Evolutionary conservation across 2,797 vertebrate species (phyloP).

Genomic region (Ficedula albicollis): DNA sequence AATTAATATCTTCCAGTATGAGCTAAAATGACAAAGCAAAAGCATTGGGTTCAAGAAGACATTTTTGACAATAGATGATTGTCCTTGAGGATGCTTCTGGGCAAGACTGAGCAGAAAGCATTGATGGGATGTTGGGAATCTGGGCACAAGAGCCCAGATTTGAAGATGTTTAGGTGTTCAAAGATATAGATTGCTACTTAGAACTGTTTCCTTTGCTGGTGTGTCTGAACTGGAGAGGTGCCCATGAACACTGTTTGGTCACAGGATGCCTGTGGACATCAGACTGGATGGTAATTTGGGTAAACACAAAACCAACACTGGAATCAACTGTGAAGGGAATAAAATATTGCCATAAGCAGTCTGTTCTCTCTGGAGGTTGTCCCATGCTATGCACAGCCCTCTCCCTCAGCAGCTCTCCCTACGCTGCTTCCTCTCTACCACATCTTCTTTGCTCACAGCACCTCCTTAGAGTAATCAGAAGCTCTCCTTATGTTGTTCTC

Average conservation of each 20-base stretch:
- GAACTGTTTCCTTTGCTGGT: background rate
- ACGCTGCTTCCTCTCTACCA: fast-evolving
- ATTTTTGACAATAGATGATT: background rate
- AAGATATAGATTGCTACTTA: background rate
- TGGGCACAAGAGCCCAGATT: background rate
- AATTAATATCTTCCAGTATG: background rate
- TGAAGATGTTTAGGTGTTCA: background rate
- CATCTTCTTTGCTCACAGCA: background rate
- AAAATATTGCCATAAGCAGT: background rate
- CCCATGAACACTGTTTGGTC: background rate
- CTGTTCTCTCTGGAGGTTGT: background rate
- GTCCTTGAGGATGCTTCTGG: background rate
- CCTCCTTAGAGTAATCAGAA: background rate
- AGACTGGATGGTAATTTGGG: background rate
- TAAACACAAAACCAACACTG: background rate
- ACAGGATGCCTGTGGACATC: background rate
- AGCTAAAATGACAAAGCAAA: background rate
- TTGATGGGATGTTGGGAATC: background rate
- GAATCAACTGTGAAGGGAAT: background rate
- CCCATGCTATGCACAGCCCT: fast-evolving
- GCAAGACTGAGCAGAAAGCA: background rate
- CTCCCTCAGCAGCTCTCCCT: background rate
- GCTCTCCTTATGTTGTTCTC: background rate
- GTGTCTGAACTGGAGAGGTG: background rate
- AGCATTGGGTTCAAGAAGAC: background rate